Percentiles rank a stretch among this genome's conserved stretches.
Evolutionary conservation across 2,888 invertebrate genomes (phyloP).

Genomic region (Torymus texanus): DNA sequence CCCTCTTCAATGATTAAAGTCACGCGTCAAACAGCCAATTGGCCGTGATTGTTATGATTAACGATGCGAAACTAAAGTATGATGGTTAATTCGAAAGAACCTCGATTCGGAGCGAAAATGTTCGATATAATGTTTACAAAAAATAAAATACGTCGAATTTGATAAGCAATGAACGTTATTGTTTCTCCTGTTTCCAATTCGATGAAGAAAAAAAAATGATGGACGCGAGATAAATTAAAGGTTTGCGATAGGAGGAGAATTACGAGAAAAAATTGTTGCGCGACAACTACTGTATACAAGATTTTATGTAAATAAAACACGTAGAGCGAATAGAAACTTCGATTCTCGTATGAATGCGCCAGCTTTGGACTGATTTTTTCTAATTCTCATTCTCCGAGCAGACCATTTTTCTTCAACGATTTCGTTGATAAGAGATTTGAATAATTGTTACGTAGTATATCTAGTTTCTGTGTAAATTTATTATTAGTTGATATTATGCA

Average conservation of each 20-base stretch:
- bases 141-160: slow-evolving; percentile 55
- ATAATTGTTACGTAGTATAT: slow-evolving; percentile 69
- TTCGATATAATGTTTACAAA: slow-evolving; percentile 56
- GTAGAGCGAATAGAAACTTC: slow-evolving; percentile 51
- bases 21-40: slow-evolving; percentile 46
- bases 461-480: slow-evolving; percentile 70
- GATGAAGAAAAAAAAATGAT: slow-evolving; percentile 43
- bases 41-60: slow-evolving; percentile 34
- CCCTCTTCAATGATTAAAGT: slow-evolving; percentile 49
- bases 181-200: slow-evolving; percentile 54
- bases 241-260: slow-evolving; percentile 52
- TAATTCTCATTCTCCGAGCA: slow-evolving; percentile 56
- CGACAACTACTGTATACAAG: slow-evolving; percentile 52
- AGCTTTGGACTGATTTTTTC: slow-evolving; percentile 57
- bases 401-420: slow-evolving; percentile 50
- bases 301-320: slow-evolving; percentile 57
- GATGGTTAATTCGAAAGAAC: slow-evolving; percentile 30
- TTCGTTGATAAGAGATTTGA: slow-evolving; percentile 61
- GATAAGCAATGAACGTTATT: slow-evolving; percentile 53
- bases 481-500: slow-evolving; percentile 64
- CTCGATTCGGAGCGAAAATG: slow-evolving; percentile 51
- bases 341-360: slow-evolving; percentile 53
- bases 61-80: slow-evolving; percentile 12
- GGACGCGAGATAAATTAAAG: slow-evolving; percentile 18
- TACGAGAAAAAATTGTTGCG: slow-evolving; percentile 51